These are phyloP conservation scores for Muscidifurax raptorellus DNA, from an alignment of 1,140 invertebrate genomes.

Conservation along the genomic window DNA sequence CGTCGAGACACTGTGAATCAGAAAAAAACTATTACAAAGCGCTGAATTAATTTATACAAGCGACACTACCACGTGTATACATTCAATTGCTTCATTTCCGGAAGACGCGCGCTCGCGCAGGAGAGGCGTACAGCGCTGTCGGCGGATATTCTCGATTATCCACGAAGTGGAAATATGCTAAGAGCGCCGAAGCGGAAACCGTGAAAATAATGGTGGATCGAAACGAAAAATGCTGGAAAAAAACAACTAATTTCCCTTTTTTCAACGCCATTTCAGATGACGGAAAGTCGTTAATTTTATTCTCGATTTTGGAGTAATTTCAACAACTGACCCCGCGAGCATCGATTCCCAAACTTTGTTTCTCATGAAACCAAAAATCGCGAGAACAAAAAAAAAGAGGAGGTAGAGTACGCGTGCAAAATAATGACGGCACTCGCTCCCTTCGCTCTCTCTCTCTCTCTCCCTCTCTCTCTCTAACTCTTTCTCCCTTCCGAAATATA, in stretches of 20 bases:
- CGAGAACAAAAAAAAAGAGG: background rate
- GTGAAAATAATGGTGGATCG: slow-evolving; percentile 47
- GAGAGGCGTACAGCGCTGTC: background rate
- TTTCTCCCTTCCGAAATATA: slow-evolving; percentile 24
- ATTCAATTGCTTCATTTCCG: slow-evolving; percentile 50
- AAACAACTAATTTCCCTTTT: slow-evolving; percentile 4
- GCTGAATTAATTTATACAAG: slow-evolving; percentile 41
- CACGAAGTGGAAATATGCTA: slow-evolving; percentile 18
- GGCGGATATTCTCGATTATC: slow-evolving; percentile 52
- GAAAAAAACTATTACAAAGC: background rate
- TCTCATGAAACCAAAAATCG: slow-evolving; percentile 5
- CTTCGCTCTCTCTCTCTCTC: background rate
- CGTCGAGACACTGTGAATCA: no score
- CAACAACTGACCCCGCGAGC: background rate
- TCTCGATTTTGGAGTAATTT: background rate
- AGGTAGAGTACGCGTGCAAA: background rate
- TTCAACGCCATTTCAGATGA: background rate
- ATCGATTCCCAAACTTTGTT: slow-evolving; percentile 8
- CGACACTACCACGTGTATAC: slow-evolving; percentile 7
- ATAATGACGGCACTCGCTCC: slow-evolving; percentile 47
- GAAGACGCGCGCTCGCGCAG: background rate
- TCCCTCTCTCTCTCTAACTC: background rate
- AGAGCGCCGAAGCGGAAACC: slow-evolving; percentile 18
- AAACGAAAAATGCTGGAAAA: slow-evolving; percentile 32
- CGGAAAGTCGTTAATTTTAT: background rate